Evolutionary conservation across 2,797 vertebrate genomes (phyloP), one percentile per base, ranked within the genome.

Genomic region (Gouania willdenowi): DNA sequence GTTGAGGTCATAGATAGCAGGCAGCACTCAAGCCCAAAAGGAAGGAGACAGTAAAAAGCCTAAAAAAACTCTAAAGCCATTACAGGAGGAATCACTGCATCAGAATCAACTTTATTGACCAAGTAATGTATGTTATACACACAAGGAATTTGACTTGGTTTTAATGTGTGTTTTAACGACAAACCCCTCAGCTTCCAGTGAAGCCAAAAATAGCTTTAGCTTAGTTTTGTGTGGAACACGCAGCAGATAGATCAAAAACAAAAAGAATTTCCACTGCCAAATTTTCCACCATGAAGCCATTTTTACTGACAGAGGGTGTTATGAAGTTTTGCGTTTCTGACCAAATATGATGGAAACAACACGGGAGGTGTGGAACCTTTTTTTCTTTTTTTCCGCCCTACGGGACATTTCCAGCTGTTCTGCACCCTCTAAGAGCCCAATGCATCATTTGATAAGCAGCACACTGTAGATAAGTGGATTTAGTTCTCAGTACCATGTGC

Each of bases 191-290:
- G 43, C 44, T 59, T 5, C 8, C 46, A 58, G 41, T 36, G 44
- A 44, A 62, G 51, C 62, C 71, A 62, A 59, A 74, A 79, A 80
- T 73, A 77, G 35, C 46, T 48, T 19, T 73, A 77, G 35, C 46
- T 48, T 19, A 8, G 40, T 66, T 80, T 67, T 43, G 67, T 61
- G 65, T 50, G 50, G 50, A 12, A 31, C 41, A 46, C 43, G 48
- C 41, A 61, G 37, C 69, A 67, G 58, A 77, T 71, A 50, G 62
- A 74, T 73, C 47, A 66, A 73, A 77, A 75, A 70, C 14, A 13
- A 52, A 60, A 48, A 62, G 45, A 53, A 49, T 60, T 77, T 74
- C 66, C 63, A 35, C 42, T 27, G 48, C 42, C 59, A 61, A 39
- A 48, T 54, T 54, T 76, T 73, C 74, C 65, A 41, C 27, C 3